Evolutionary conservation across 2,113 vertebrate genomes (phyloP).

Genomic region (Heterotilapia buettikoferi): DNA sequence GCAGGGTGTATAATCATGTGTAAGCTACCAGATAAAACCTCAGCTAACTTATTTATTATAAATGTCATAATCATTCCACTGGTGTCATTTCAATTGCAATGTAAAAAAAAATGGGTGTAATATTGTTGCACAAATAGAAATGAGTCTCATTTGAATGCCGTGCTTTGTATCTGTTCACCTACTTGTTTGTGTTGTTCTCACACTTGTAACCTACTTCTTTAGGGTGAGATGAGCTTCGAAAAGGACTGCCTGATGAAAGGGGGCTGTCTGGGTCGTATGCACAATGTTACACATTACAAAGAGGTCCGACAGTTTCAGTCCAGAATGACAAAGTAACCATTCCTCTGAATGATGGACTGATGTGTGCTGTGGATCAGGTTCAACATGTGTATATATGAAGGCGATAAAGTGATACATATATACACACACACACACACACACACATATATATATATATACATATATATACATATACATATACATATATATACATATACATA

Average conservation of each 20-base stretch:
- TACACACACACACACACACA: no score
- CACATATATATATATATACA: no score
- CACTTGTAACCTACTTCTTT: background rate
- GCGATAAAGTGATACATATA: no score
- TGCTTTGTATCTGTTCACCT: background rate
- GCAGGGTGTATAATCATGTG: background rate
- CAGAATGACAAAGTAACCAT: no score
- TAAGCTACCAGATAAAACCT: rapidly evolving
- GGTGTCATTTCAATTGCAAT: background rate
- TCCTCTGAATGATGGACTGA: no score
- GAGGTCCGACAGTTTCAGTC: constrained; percentile 66
- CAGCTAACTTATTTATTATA: background rate
- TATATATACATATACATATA: no score
- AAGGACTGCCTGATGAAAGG: constrained; percentile 79
- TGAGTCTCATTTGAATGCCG: background rate
- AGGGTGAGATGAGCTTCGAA: constrained; percentile 78
- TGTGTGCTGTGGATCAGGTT: no score
- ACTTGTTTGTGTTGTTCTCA: rapidly evolving
- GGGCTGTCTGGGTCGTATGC: constrained; percentile 48
- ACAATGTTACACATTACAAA: constrained; percentile 68
- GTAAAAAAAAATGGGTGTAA: background rate
- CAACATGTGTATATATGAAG: no score
- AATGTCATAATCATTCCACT: background rate
- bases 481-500: no score
- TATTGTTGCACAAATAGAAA: background rate